Percentiles rank a stretch among this genome's conserved stretches.
These are phyloP conservation scores for Tinea trinotella DNA, from an alignment of 2,888 invertebrate genomes.

Conservation along the genomic window DNA sequence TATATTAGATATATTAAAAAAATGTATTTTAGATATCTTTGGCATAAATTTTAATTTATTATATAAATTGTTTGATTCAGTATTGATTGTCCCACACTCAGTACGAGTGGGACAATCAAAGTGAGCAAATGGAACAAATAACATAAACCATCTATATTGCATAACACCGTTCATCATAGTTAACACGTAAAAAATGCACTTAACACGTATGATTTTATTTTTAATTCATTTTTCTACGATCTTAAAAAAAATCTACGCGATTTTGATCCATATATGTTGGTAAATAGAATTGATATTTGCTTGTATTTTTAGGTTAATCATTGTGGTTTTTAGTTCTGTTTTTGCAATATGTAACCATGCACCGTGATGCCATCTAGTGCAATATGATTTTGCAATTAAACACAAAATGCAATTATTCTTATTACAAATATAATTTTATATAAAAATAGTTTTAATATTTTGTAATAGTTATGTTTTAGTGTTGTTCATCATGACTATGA, in stretches of 20 bases:
- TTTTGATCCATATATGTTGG: not conserved
- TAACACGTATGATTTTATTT: not conserved
- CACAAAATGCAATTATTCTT: too few relatives aligned
- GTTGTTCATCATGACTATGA: too few relatives aligned
- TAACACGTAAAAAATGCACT: not conserved
- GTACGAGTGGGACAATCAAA: too few relatives aligned
- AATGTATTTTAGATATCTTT: too few relatives aligned
- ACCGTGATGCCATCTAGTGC: slow-evolving; percentile 16
- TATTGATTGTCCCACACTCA: too few relatives aligned
- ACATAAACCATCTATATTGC: not conserved
- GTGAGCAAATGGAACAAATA: not conserved
- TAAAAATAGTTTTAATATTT: too few relatives aligned
- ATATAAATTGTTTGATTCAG: too few relatives aligned
- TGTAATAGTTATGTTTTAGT: too few relatives aligned
- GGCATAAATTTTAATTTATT: too few relatives aligned
- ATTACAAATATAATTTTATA: too few relatives aligned
- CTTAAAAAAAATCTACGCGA: not conserved
- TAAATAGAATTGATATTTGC: not conserved
- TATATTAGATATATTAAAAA: too few relatives aligned
- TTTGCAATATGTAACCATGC: slow-evolving; percentile 13
- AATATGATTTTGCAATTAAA: slow-evolving; percentile 19
- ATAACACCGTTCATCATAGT: slow-evolving; percentile 3
- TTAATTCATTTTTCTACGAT: not conserved
- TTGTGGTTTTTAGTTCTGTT: not conserved
- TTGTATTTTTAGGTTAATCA: not conserved